Percentiles rank a stretch among this genome's conserved stretches.
These are phyloP conservation scores for Turdus rufiventris DNA, from an alignment of 2,113 vertebrate species.

Conservation along the genomic window DNA sequence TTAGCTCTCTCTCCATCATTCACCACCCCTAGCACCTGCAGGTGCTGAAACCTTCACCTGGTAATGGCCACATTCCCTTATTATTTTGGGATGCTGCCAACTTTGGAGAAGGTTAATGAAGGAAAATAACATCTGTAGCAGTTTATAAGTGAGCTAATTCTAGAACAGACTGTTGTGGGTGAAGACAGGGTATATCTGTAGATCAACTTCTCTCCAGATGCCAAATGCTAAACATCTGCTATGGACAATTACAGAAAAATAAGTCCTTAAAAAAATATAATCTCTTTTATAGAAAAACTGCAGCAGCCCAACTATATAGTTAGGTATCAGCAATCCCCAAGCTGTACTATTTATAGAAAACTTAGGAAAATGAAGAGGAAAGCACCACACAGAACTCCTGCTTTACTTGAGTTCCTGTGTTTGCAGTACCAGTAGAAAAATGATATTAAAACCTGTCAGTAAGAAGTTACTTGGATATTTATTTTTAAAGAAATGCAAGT, in stretches of 20 bases:
- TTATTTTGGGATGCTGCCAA: neutral
- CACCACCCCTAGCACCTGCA: neutral
- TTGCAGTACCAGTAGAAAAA: neutral
- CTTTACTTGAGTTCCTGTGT: neutral
- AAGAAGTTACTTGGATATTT: neutral
- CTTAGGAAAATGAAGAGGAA: neutral
- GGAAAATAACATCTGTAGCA: neutral
- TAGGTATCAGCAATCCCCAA: neutral
- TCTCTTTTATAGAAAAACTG: neutral
- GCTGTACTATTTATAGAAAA: neutral
- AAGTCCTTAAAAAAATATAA: neutral
- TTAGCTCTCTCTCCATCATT: neutral
- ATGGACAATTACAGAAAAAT: neutral
- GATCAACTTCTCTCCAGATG: neutral
- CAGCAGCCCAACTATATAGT: neutral
- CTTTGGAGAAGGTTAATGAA: constrained; percentile 2
- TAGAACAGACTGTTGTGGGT: neutral
- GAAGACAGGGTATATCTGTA: neutral
- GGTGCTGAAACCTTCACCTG: neutral
- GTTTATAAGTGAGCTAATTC: constrained; percentile 1
- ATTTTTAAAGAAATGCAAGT: neutral
- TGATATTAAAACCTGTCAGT: neutral
- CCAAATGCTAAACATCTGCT: neutral
- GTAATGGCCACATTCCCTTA: fast-evolving
- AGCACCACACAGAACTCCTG: neutral